Evolutionary conservation across 2,888 invertebrate genomes (phyloP).

Genomic region (Himalopsyche kuldschensis): DNA sequence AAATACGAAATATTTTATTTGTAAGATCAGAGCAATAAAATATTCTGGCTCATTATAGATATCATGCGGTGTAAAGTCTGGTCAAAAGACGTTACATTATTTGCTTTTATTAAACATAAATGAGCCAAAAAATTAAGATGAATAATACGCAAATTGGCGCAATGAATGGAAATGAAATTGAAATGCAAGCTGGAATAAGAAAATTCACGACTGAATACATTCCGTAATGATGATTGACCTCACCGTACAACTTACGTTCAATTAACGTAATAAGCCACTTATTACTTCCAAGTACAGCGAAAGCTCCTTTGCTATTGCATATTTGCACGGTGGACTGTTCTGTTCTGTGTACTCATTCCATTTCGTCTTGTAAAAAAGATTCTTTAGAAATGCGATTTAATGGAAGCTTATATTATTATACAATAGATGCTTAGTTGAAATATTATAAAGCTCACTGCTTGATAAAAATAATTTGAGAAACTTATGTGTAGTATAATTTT

Average conservation of each 20-base stretch:
- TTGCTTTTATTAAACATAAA: background rate
- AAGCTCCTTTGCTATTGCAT: constrained; percentile 7
- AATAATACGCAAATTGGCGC: background rate
- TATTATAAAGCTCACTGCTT: background rate
- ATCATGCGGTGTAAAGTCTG: background rate
- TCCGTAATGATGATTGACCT: constrained; percentile 32
- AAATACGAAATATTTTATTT: too few species aligned
- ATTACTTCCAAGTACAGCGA: background rate
- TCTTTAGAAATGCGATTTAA: constrained; percentile 3
- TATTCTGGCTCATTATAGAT: background rate
- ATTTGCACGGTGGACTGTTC: background rate
- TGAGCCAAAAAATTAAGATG: background rate
- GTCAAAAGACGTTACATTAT: background rate
- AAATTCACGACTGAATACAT: constrained; percentile 32
- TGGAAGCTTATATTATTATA: background rate
- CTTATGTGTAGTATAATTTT: too few species aligned
- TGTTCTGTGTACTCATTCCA: background rate
- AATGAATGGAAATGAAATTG: constrained; percentile 11
- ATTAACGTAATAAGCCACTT: constrained; percentile 36
- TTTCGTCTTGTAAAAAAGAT: background rate
- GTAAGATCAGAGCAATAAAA: too few species aligned
- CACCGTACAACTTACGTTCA: constrained; percentile 21
- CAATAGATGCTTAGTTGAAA: background rate
- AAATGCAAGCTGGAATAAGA: constrained; percentile 22
- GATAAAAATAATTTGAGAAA: background rate